These are phyloP conservation scores for Arnoldichthys spilopterus DNA, from an alignment of 2,797 vertebrate species.

Conservation along the genomic window DNA sequence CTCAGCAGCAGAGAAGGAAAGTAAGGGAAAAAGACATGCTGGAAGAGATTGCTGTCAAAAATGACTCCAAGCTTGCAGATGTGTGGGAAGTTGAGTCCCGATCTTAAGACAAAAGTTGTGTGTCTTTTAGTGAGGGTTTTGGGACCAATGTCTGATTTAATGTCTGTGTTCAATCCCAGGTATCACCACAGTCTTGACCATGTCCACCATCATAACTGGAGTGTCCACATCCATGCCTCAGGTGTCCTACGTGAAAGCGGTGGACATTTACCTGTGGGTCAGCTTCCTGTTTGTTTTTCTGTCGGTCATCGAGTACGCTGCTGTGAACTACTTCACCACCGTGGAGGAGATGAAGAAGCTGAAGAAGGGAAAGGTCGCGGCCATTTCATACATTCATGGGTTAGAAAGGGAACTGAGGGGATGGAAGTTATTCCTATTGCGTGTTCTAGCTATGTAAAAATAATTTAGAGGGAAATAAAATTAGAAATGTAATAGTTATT, in stretches of 20 bases:
- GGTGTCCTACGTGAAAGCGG: conserved; percentile 91
- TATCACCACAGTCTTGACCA: conserved; percentile 86
- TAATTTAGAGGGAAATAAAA: no score
- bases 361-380: conserved; percentile 82
- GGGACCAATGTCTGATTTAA: no score
- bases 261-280: conserved; percentile 91
- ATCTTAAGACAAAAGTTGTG: no score
- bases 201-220: conserved; percentile 91
- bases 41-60: no score
- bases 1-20: no score
- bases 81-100: no score
- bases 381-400: neutral
- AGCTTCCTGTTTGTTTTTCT: conserved; percentile 94
- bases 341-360: conserved; percentile 86
- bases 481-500: no score
- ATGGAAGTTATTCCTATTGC: neutral
- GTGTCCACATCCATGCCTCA: conserved; percentile 90
- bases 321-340: conserved; percentile 91
- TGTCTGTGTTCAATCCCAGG: conserved; percentile 27
- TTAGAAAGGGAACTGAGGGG: neutral
- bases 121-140: no score
- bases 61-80: no score
- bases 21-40: no score
- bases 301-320: conserved; percentile 89
- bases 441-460: no score